Base-by-base conservation (phyloP, 2,888 invertebrate species). In the Sclerodermus sp. region DNA sequence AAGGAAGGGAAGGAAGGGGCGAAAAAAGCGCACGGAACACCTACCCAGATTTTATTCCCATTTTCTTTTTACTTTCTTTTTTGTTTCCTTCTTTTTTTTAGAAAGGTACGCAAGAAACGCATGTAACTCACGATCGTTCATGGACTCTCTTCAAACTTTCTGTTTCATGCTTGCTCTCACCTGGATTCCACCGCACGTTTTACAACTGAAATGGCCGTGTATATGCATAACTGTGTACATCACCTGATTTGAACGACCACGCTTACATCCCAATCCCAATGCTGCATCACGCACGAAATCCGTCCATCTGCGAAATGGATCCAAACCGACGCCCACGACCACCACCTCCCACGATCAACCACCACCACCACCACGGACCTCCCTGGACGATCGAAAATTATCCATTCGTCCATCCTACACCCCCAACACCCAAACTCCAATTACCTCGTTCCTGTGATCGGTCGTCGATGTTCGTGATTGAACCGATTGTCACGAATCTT, bases 151-250 rank as follows among this genome's bases (percentile, higher is more conserved):
- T 72, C 71, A 53, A 74, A 76, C 68, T 77, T 77, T 79, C 77
- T 77, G 78, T 79, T 79, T 78, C 79, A 79, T 79, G 79, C 78
- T 78, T 79, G 73, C 76, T 76, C 68, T 68, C 74, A 72, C 72
- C 77, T 73, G 77, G 79, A 77, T 69, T 65, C 72, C 74, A 75
- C 68, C 77, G 76, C 73, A 73, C 71, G 70, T 61, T 63, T 63
- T 57, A n/a, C 41, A 23, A 34, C 34, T 12, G 14, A 15, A 39
- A 39, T 30, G 13, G 39, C 23, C 10, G 10, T 8, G 10, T 34
- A 34, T 34, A 12, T 12, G 13, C 34, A 34, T 13, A 34, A 34
- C 30, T 43, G 15, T 13, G 8, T 14, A 13, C 12, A 34, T 34
- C n/a, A 12, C 34, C n/a, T 34, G 12, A 23, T 8, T 8, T 23